Evolutionary conservation across 2,113 vertebrate genomes (phyloP), one percentile per base, ranked within the genome.

Genomic region (Scopus umbretta): DNA sequence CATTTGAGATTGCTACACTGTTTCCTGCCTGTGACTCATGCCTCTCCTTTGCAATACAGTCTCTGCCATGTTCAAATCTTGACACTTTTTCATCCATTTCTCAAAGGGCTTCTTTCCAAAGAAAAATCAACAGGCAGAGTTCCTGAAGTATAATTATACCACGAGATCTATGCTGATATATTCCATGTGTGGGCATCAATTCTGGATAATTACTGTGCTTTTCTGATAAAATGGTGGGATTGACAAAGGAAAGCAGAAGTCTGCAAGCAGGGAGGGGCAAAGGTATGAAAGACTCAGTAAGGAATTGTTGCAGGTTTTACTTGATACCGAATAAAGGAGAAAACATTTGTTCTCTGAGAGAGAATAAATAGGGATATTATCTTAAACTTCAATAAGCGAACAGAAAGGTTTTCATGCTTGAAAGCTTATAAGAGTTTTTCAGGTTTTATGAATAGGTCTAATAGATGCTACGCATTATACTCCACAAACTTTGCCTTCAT

Each of bases 121-220:
- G 36, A 18, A 81, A 88, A 92, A 94, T 85, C 40, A 91, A 90
- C 74, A 92, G n/a, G 40, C 38, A 78, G 29, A 92, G 59, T 2
- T 93, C 63, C 70, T 79, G 26, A 67, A 81, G 36, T 58, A 50
- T 83, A 95, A 95, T 95, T 92, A 93, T 25, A 91, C 29, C 30
- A 62, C 75, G 70, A 83, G 32, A 94, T 82, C 45, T 93, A 58
- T 71, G 59, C 82, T 76, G 38, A 83, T 90, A 66, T 42, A 94
- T 83, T 93, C 42, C 22, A 76, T 74, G 92, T 86, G 92, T 92
- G 67, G 93, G 88, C 85, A 92, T 59, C 38, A 78, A 38, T 58
- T 85, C 91, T 82, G 74, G 50, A 42, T 96, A 96, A 95, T 94
- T 95, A 73, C 42, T 83, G 63, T 80, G 61, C 50, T 90, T 80